phyloP scores from a whole-genome alignment of 2,113 vertebrate genomes.

The Polyodon spathula region DNA sequence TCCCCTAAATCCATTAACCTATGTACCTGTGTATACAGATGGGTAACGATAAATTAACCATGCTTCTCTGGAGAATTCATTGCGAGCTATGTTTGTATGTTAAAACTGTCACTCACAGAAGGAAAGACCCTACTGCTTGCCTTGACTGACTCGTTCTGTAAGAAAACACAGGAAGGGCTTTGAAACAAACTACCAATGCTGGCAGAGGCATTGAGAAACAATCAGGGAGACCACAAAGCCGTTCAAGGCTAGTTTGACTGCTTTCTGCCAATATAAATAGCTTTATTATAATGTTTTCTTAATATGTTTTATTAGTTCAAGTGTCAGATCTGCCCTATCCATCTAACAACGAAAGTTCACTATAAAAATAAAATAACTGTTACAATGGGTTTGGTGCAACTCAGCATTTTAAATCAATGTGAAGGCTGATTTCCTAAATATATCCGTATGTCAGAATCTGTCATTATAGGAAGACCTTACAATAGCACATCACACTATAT shows the following conservation, averaged over 20 bases:
- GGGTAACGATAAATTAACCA: constrained; percentile 21
- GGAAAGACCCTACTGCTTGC: constrained; percentile 4
- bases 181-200: constrained; percentile 2
- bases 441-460: too few relatives aligned
- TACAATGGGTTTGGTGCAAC: too few relatives aligned
- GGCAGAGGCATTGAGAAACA: constrained; percentile 11
- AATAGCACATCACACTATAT: too few relatives aligned
- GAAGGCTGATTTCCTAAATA: background rate
- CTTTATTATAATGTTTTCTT: constrained; percentile 3
- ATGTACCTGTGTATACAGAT: constrained; percentile 28
- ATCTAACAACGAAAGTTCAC: constrained; percentile 3
- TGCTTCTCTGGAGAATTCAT: constrained; percentile 4
- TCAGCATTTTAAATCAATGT: too few relatives aligned
- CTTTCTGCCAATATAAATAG: constrained; percentile 3
- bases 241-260: background rate
- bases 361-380: constrained; percentile 1
- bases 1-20: constrained; percentile 36
- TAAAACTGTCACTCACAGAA: constrained; percentile 17
- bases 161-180: constrained; percentile 5
- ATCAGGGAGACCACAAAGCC: background rate
- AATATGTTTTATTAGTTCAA: background rate
- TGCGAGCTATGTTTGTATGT: background rate
- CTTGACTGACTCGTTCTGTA: background rate
- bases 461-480: too few relatives aligned
- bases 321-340: constrained; percentile 11